These are phyloP conservation scores for Octopus bimaculoides DNA, from an alignment of 1,140 invertebrate genomes.

Conservation along the genomic window DNA sequence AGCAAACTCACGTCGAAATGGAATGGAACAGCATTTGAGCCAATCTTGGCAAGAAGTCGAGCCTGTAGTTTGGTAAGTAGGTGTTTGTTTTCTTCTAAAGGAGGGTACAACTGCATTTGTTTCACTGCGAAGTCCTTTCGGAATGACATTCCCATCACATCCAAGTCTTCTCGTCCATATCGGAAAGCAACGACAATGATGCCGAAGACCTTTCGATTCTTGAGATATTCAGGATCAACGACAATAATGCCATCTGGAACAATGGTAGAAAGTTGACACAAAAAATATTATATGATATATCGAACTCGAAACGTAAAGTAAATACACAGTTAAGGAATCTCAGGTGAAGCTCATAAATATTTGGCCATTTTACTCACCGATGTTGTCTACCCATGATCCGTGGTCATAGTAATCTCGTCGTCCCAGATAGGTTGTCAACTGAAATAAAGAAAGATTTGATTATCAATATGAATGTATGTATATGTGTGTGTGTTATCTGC, in stretches of 20 bases:
- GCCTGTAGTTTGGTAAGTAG: neutral
- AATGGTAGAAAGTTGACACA: neutral
- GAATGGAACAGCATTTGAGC: neutral
- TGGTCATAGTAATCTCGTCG: neutral
- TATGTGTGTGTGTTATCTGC: no score
- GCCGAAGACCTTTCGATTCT: neutral
- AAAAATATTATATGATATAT: neutral
- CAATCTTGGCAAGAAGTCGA: neutral
- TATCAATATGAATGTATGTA: no score
- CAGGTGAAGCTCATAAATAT: neutral
- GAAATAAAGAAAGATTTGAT: neutral
- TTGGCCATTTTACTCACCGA: neutral
- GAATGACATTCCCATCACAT: neutral
- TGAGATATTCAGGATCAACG: neutral
- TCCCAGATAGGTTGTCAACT: neutral
- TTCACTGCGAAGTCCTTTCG: conserved; percentile 6
- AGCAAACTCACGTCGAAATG: neutral
- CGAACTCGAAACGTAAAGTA: neutral
- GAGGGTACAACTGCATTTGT: neutral
- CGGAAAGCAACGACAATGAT: neutral
- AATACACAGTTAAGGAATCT: neutral
- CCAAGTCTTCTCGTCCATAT: neutral
- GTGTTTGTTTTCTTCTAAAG: neutral
- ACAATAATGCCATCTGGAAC: neutral
- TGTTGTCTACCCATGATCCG: neutral